Evolutionary conservation across 2,888 invertebrate genomes (phyloP).

Genomic region (Uropetala carovei): DNA sequence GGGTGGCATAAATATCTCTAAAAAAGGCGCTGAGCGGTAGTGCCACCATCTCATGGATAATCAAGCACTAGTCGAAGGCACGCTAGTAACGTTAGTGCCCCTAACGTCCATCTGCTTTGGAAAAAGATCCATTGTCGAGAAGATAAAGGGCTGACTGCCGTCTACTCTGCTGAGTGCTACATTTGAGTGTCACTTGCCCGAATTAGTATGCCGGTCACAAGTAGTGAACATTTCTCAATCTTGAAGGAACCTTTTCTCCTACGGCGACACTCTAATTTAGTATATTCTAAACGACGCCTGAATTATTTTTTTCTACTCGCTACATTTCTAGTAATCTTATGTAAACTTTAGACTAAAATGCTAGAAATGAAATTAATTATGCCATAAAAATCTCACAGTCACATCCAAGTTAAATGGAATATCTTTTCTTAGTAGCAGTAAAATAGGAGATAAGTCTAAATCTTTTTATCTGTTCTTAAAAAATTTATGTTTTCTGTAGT

Average conservation of each 20-base stretch:
- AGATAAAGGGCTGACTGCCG: constrained; percentile 27
- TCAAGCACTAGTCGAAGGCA: constrained; percentile 1
- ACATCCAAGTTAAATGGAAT: no score
- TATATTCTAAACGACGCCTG: no score
- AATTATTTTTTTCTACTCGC: no score
- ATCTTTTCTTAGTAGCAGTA: no score
- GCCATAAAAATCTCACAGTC: no score
- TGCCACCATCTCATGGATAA: constrained; percentile 17
- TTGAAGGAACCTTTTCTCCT: not conserved
- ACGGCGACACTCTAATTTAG: no score
- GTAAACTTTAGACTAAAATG: no score
- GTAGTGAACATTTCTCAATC: constrained; percentile 10
- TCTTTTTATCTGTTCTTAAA: no score
- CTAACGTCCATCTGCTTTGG: not conserved
- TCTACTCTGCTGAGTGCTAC: not conserved
- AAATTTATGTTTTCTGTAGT: no score
- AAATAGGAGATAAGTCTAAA: no score
- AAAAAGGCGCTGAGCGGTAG: not conserved
- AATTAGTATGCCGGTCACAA: constrained; percentile 35
- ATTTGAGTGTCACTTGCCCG: not conserved
- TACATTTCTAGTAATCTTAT: no score
- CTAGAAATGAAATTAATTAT: no score
- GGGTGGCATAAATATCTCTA: constrained; percentile 14
- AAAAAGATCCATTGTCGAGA: not conserved
- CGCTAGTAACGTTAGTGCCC: not conserved